A percentile compares a stretch with the other conserved stretches of the same genome.
Evolutionary conservation across 2,888 invertebrate genomes (phyloP).

Genomic region (Megastigmus dorsalis): DNA sequence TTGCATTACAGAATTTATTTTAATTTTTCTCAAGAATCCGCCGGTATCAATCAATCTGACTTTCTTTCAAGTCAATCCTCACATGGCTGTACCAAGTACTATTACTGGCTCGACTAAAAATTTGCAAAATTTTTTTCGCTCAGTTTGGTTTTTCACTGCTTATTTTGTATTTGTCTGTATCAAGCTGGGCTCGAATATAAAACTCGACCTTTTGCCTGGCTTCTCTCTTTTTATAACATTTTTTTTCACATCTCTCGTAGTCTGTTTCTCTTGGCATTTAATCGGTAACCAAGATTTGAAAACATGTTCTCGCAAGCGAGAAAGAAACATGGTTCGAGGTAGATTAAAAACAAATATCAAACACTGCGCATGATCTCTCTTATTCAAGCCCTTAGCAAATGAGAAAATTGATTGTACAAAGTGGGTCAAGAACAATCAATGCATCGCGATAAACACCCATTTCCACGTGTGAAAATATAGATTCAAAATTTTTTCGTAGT

Average conservation of each 20-base stretch:
- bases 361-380: slow-evolving; percentile 35
- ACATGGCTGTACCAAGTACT: slow-evolving; percentile 32
- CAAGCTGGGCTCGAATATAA: slow-evolving; percentile 5
- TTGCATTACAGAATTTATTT: slow-evolving; percentile 1
- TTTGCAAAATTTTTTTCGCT: not conserved
- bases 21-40: not conserved
- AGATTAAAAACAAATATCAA: slow-evolving; percentile 48
- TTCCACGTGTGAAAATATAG: slow-evolving; percentile 31
- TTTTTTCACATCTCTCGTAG: slow-evolving; percentile 3
- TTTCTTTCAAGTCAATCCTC: slow-evolving; percentile 10
- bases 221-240: slow-evolving; percentile 1
- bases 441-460: slow-evolving; percentile 20
- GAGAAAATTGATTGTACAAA: slow-evolving; percentile 37
- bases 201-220: slow-evolving; percentile 3
- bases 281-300: slow-evolving; percentile 48
- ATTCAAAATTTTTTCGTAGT: slow-evolving; percentile 22
- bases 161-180: not conserved
- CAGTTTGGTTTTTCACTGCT: not conserved
- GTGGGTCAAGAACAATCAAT: slow-evolving; percentile 30
- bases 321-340: slow-evolving; percentile 48
- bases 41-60: slow-evolving; percentile 4
- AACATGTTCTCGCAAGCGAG: slow-evolving; percentile 39
- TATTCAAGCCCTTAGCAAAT: slow-evolving; percentile 24
- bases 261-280: slow-evolving; percentile 38
- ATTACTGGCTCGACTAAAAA: slow-evolving; percentile 28